A percentile compares a stretch with the other conserved stretches of the same genome.
These are phyloP conservation scores for Oenanthe oenanthe DNA, from an alignment of 2,113 vertebrate genomes.

Conservation along the genomic window DNA sequence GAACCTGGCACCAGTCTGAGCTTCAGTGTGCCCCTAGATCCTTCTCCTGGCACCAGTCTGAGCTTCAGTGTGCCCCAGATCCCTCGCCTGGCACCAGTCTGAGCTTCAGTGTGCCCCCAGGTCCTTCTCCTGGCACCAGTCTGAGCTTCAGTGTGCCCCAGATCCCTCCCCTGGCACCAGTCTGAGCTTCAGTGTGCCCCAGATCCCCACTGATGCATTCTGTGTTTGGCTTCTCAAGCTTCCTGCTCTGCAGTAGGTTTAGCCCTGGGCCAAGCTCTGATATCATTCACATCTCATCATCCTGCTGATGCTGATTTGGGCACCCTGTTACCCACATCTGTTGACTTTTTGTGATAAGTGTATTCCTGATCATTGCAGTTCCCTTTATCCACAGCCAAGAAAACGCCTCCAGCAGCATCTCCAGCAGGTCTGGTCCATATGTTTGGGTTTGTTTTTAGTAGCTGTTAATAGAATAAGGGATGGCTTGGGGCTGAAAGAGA, in stretches of 20 bases:
- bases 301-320: accelerated
- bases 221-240: neutral
- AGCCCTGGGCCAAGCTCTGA: neutral
- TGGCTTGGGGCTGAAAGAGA: neutral
- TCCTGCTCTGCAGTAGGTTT: neutral
- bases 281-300: neutral
- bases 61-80: neutral
- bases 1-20: neutral
- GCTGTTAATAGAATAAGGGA: neutral
- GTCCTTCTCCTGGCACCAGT: neutral
- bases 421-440: neutral
- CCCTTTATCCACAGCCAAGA: neutral
- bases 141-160: neutral
- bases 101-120: neutral
- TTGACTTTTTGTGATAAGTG: neutral
- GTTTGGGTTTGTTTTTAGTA: neutral
- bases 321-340: neutral
- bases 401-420: neutral
- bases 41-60: neutral
- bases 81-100: neutral
- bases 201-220: neutral
- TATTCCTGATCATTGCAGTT: neutral
- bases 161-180: neutral
- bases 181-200: neutral
- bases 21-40: neutral